Base-by-base conservation (phyloP, 2,888 invertebrate species). In the Aquatica leii region DNA sequence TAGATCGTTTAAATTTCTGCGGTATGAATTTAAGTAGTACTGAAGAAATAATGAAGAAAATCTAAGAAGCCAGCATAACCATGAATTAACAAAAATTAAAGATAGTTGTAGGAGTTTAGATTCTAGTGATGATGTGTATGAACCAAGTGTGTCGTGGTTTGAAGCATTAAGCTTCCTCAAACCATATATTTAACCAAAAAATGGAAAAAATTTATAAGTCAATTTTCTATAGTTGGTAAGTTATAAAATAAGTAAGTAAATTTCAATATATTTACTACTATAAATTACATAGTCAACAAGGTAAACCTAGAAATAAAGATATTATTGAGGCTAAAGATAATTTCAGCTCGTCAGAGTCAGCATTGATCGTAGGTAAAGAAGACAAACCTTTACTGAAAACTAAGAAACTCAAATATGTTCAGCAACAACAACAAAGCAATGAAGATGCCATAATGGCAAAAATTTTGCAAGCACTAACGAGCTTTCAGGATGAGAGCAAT, bases 111-210 rank as follows among this genome's bases (percentile, higher is more conserved):
- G 12, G 12, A 50, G 24, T 14, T 21, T 21, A 12, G 24, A 4
- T 50, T n/a, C 9, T 1, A 50, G 21, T 14, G 50, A 50, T 20
- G 50, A 50, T 31, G 5, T 50, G 2, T 50, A 50, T 9, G 50
- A 50, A n/a, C 50, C 50, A 24, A 3, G 6, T 14, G 31, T 50
- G 5, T 50, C 21, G 50, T 50, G 50, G 50, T 49, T 49, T 49
- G 49, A 49, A 20, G 20, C 31, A 50, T 24, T 21, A 3, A 50
- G 48, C 12, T 48, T 48, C 48, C 18, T 49, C 20, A 20, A 49
- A 12, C 20, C 20, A 12, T 49, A n/a, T 20, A 46, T 49, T 9
- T 9, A 49, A 12, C n/a, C 21, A 1, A 9, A 11, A 49, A 49
- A 20, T n/a, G 49, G 49, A 12, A 49, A 49, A 24, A 17, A 21